phyloP scores from a whole-genome alignment of 2,888 invertebrate genomes.

The Lochmaea capreae region DNA sequence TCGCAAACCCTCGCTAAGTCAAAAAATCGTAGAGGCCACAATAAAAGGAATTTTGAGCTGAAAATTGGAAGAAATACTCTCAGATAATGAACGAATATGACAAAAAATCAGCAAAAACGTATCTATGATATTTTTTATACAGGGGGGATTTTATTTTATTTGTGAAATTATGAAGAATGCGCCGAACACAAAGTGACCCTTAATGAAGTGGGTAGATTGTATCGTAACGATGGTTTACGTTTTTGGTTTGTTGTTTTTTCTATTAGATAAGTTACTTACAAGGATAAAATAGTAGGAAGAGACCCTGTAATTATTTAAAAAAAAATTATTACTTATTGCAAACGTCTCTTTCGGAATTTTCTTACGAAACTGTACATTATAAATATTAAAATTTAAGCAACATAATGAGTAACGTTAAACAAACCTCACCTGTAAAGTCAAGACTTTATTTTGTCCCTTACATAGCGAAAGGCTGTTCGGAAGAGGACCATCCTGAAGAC shows the following conservation, averaged over 20 bases:
- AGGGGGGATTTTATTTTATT: not conserved
- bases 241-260: constrained; percentile 6
- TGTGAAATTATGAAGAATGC: not conserved
- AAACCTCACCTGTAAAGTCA: constrained; percentile 61
- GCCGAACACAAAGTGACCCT: not conserved
- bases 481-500: constrained; percentile 62
- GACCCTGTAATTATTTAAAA: constrained; percentile 20
- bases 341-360: constrained; percentile 11
- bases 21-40: too few species aligned
- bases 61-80: too few species aligned
- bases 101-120: too few species aligned
- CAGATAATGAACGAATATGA: too few species aligned
- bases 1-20: too few species aligned
- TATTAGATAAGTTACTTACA: constrained; percentile 11
- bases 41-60: too few species aligned
- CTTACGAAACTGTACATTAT: not conserved
- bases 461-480: constrained; percentile 63
- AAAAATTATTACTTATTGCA: constrained; percentile 8
- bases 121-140: too few species aligned
- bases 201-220: constrained; percentile 33
- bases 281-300: constrained; percentile 11
- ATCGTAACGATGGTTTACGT: not conserved
- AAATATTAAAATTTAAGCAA: not conserved
- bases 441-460: constrained; percentile 60
- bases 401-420: not conserved